A percentile compares a stretch with the other conserved stretches of the same genome.
These are phyloP conservation scores for Lycocerus yunnanus DNA, from an alignment of 2,888 invertebrate genomes.

Conservation along the genomic window DNA sequence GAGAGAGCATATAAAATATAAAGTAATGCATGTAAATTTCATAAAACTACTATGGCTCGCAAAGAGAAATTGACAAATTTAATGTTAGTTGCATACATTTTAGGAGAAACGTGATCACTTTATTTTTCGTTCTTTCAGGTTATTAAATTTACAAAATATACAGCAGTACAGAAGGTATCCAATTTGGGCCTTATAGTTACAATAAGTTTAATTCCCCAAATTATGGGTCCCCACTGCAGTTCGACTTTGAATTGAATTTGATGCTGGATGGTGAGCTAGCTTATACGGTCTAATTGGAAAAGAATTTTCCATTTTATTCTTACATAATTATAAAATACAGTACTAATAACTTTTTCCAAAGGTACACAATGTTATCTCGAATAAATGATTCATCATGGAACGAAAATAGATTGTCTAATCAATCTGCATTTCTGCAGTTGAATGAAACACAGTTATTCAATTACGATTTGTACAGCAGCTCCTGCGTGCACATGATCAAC, in stretches of 20 bases:
- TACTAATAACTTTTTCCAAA: no score
- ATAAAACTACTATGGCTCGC: not conserved
- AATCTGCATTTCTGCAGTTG: not conserved
- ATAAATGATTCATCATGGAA: not conserved
- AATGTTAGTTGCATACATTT: not conserved
- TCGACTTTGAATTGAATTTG: no score
- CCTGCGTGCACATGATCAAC: constrained; percentile 3
- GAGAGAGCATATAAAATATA: not conserved
- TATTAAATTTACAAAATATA: no score
- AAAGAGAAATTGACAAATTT: not conserved
- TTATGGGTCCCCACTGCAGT: no score
- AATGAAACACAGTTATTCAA: constrained; percentile 1
- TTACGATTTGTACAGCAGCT: constrained; percentile 6
- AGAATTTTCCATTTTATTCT: no score
- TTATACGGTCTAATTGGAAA: no score
- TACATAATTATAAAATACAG: no score
- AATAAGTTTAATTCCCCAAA: no score
- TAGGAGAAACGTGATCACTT: not conserved
- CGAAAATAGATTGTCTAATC: not conserved
- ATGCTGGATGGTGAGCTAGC: no score
- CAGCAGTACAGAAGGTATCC: no score
- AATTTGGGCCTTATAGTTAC: no score
- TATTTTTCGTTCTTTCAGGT: not conserved
- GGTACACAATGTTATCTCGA: not conserved
- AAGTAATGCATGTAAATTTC: not conserved